A percentile compares a stretch with the other conserved stretches of the same genome.
phyloP scores from a whole-genome alignment of 2,888 invertebrate species.

The Augochlorella aurata region DNA sequence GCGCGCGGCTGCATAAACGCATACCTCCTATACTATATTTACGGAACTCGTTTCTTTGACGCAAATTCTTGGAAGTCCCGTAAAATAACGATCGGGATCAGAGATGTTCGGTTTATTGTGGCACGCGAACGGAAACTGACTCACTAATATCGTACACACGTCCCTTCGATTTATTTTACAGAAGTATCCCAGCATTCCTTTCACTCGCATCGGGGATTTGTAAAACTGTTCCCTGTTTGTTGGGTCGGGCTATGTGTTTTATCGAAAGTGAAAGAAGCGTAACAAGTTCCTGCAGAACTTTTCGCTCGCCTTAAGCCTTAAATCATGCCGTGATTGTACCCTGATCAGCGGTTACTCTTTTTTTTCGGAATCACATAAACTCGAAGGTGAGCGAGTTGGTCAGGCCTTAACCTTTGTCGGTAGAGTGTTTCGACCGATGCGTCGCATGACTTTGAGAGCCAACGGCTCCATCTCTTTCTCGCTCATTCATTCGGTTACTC shows the following conservation, averaged over 20 bases:
- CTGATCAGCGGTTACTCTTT: constrained; percentile 23
- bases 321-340: constrained; percentile 28
- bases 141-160: constrained; percentile 15
- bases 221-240: constrained; percentile 27
- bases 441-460: constrained; percentile 65
- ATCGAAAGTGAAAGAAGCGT: constrained; percentile 54
- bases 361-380: constrained; percentile 43
- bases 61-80: constrained; percentile 28
- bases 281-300: constrained; percentile 39
- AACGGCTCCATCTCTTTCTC: constrained; percentile 36
- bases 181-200: constrained; percentile 20
- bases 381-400: constrained; percentile 59
- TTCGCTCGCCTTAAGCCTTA: constrained; percentile 37
- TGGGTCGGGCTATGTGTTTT: constrained; percentile 17
- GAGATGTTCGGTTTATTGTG: constrained; percentile 36
- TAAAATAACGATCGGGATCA: constrained; percentile 24
- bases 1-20: constrained; percentile 54
- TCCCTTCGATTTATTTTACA: constrained; percentile 36
- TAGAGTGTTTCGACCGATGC: constrained; percentile 63
- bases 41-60: constrained; percentile 42
- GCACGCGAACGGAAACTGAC: constrained; percentile 21
- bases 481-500: constrained; percentile 49
- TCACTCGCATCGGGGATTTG: constrained; percentile 30
- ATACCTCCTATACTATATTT: constrained; percentile 50
- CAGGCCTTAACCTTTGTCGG: constrained; percentile 63